Evolutionary conservation across 2,113 vertebrate genomes (phyloP).

Genomic region (Chroicocephalus ridibundus): DNA sequence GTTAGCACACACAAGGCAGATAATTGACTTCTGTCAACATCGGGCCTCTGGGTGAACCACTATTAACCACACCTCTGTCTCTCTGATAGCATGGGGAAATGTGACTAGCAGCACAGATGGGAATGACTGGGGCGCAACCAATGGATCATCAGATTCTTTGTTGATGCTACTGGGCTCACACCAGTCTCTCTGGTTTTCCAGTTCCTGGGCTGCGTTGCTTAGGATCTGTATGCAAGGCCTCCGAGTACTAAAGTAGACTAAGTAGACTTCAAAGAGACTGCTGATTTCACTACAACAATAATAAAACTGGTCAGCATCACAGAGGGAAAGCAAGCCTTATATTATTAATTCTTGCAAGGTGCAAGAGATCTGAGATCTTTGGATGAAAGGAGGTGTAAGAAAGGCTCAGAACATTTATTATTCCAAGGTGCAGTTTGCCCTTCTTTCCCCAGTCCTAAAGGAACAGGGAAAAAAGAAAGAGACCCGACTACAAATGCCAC

Average conservation of each 20-base stretch:
- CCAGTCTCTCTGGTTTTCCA: not conserved
- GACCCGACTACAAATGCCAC: not conserved
- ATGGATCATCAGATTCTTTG: not conserved
- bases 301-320: not conserved
- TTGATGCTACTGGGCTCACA: not conserved
- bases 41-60: accelerated
- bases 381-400: not conserved
- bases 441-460: not conserved
- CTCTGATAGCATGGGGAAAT: accelerated
- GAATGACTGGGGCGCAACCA: not conserved
- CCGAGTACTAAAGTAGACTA: not conserved
- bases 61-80: not conserved
- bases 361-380: not conserved
- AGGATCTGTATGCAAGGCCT: not conserved
- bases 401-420: not conserved
- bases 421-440: not conserved
- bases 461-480: not conserved
- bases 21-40: not conserved
- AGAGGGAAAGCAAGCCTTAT: not conserved
- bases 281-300: not conserved
- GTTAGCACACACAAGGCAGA: not conserved
- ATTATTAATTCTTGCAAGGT: constrained; percentile 2
- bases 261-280: not conserved
- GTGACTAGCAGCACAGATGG: not conserved
- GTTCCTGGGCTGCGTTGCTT: not conserved